Base-by-base conservation (phyloP, 2,797 vertebrate species). In the Melanotaenia maccullochi region DNA sequence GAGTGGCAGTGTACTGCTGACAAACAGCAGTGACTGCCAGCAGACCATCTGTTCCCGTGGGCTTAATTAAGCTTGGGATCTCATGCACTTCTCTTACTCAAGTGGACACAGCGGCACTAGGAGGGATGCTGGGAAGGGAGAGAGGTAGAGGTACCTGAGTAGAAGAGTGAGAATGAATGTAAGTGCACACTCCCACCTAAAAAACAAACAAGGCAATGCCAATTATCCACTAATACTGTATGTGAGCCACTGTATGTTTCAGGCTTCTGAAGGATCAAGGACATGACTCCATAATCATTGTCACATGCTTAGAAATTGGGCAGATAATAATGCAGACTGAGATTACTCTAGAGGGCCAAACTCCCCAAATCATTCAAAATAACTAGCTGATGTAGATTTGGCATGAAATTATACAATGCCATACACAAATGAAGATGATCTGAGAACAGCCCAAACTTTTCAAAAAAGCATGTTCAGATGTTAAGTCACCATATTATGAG, bases 31-130 rank as follows among this genome's bases (percentile, higher is more conserved):
- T 86, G 82, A 81, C 82, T 84, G 84, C 87, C 84, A 89, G 57
- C 57, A 12, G 68, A 74, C 93, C 94, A 95, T 94, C 92, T 94
- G 94, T 88, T 92, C 85, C 84, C 82, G 57, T 82, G 82, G 86
- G 88, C 85, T 93, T 93, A 91, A 86, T 90, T 88, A 92, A 88
- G 83, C 81, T 82, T 65, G 44, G 75, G 79, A 82, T 84, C 76
- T 86, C 76, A 74, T 69, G 77, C 62, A 69, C 42, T 56, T 62
- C 80, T 76, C 47, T 42, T 58, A 71, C 69, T 85, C 70, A 75
- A 42, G 75, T 54, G 70, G 70, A 58, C 52, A 74, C 66, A 75
- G 57, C 61, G 64, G 60, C 36, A 69, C 68, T 71, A 33, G 52
- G 51, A 59, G 42, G 65, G 72, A 79, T 75, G 55, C 72, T 74